A percentile compares a stretch with the other conserved stretches of the same genome.
Conservation (phyloP, 2,888 invertebrate species). For the Aplocera efformata region DNA sequence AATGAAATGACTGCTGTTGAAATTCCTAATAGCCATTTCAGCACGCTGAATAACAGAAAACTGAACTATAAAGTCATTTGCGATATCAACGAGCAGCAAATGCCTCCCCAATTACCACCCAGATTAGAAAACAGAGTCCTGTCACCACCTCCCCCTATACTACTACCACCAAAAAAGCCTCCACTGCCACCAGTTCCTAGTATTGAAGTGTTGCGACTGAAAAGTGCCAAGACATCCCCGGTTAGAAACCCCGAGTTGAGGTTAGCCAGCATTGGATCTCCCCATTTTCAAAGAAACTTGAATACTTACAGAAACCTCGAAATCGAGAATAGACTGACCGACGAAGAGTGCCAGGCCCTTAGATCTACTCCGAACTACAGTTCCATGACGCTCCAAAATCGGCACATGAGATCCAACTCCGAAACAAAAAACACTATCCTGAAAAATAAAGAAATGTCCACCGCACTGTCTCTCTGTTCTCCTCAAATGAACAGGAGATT, state of each 20-base stretch:
- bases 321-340: conserved; percentile 60
- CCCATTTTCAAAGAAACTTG: conserved; percentile 81
- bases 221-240: conserved; percentile 71
- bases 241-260: conserved; percentile 70
- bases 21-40: conserved; percentile 67
- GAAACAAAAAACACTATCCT: conserved; percentile 73
- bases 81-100: conserved; percentile 62
- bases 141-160: conserved; percentile 75
- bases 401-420: conserved; percentile 70
- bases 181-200: conserved; percentile 86
- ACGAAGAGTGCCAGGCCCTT: conserved; percentile 53
- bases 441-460: conserved; percentile 69
- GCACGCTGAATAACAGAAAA: conserved; percentile 67
- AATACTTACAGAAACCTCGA: conserved; percentile 81
- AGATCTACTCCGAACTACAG: conserved; percentile 58
- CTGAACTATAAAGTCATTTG: conserved; percentile 70
- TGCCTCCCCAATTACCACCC: conserved; percentile 79
- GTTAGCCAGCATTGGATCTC: conserved; percentile 83
- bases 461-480: conserved; percentile 73
- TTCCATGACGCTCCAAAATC: conserved; percentile 65
- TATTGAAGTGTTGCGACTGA: conserved; percentile 80
- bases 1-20: conserved; percentile 69
- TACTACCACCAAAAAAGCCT: conserved; percentile 85
- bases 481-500: conserved; percentile 79
- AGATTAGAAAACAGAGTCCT: conserved; percentile 60